Conservation (phyloP, 2,797 vertebrate genomes). For the Clamator glandarius region DNA sequence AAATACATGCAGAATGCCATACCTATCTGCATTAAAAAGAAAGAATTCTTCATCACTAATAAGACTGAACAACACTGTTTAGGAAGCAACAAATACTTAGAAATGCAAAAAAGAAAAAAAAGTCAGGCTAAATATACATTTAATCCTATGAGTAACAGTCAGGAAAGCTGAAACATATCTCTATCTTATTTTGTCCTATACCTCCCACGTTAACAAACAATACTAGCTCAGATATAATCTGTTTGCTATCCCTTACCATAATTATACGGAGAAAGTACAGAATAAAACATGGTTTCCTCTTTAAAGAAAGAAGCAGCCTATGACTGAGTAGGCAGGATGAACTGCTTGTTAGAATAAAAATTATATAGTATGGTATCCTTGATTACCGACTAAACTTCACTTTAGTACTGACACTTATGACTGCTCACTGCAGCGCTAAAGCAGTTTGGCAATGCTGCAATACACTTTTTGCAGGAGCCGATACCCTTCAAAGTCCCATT, state of each 20-base stretch:
- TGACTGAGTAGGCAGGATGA: neutral
- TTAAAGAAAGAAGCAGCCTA: neutral
- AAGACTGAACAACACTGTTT: rapidly evolving
- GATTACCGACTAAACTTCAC: neutral
- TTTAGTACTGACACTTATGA: neutral
- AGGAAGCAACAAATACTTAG: neutral
- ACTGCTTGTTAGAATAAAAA: neutral
- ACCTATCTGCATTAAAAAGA: neutral
- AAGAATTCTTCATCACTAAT: neutral
- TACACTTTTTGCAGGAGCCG: neutral
- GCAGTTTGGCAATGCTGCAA: neutral
- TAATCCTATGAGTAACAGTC: neutral
- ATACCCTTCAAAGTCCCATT: neutral
- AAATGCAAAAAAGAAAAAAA: neutral
- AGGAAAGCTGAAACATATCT: neutral
- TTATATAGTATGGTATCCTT: rapidly evolving
- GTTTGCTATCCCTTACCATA: neutral
- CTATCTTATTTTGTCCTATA: neutral
- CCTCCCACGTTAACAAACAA: neutral
- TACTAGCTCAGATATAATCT: neutral
- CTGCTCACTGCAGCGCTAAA: neutral
- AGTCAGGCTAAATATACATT: neutral
- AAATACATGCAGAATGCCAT: neutral
- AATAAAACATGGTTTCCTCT: neutral
- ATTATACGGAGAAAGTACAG: neutral